phyloP scores from a whole-genome alignment of 1,140 invertebrate genomes.

The Meloidogyne exigua region DNA sequence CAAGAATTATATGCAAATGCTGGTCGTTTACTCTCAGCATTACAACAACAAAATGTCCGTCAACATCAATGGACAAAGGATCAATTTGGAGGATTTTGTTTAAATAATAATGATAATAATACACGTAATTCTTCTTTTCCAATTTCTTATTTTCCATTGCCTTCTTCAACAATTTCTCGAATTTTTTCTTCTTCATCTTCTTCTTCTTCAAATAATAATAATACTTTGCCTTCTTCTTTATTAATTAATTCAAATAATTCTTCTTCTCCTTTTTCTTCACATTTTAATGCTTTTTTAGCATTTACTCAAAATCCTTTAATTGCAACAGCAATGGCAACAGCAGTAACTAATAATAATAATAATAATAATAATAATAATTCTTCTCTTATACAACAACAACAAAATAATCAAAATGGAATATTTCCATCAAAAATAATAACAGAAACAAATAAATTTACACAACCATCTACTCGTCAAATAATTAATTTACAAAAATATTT shows the following conservation, averaged over 20 bases:
- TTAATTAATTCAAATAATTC: conserved; percentile 7
- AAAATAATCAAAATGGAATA: conserved; percentile 19
- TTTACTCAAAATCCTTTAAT: conserved; percentile 3
- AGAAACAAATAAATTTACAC: not conserved
- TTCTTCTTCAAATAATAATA: not conserved
- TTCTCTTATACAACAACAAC: not conserved
- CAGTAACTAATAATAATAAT: conserved; percentile 27
- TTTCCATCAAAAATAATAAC: conserved; percentile 12
- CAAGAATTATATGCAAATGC: conserved; percentile 19
- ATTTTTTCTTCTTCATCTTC: conserved; percentile 3
- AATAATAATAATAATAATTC: too few relatives aligned
- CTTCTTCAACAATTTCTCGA: not conserved
- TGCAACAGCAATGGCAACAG: conserved; percentile 28
- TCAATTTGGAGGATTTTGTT: not conserved
- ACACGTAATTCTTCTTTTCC: not conserved
- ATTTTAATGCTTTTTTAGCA: not conserved
- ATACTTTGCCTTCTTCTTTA: conserved; percentile 19
- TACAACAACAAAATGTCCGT: conserved; percentile 30
- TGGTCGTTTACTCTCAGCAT: conserved; percentile 14
- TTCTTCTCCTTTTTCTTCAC: not conserved
- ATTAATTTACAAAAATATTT: conserved; percentile 8
- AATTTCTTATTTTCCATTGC: conserved; percentile 10
- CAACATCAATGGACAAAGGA: conserved; percentile 28
- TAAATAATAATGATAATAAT: too few relatives aligned
- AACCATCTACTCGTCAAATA: not conserved